Evolutionary conservation across 2,113 vertebrate species (phyloP).

Genomic region (Acinonyx jubatus): DNA sequence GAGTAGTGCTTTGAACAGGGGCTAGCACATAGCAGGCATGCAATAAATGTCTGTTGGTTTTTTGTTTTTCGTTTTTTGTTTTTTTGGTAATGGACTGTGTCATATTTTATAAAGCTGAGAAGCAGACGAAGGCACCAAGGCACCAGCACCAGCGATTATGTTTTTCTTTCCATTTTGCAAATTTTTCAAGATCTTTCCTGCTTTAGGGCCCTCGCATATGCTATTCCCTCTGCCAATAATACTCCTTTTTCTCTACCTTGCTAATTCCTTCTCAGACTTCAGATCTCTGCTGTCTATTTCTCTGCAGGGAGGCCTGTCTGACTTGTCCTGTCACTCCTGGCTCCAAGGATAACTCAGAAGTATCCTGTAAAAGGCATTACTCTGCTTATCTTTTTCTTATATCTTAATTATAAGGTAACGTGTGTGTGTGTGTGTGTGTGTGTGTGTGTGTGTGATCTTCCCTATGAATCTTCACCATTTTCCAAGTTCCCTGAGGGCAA

Average conservation of each 20-base stretch:
- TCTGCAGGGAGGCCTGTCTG: not conserved
- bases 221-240: not conserved
- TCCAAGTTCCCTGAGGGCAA: not conserved
- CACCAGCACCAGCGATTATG: fast-evolving
- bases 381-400: not conserved
- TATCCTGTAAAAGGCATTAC: not conserved
- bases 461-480: not conserved
- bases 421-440: not conserved
- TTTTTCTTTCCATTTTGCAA: not conserved
- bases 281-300: not conserved
- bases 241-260: not conserved
- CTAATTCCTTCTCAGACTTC: not conserved
- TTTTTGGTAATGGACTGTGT: not conserved
- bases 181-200: not conserved
- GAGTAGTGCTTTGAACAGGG: not conserved
- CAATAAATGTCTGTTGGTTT: not conserved
- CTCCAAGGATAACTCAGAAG: not conserved
- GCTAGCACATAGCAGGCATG: not conserved
- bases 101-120: not conserved
- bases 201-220: not conserved
- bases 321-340: not conserved
- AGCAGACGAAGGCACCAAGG: not conserved
- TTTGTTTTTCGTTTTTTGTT: not conserved
- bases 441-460: not conserved
- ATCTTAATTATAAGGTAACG: not conserved